A percentile compares a stretch with the other conserved stretches of the same genome.
Evolutionary conservation across 2,797 vertebrate genomes (phyloP).

Genomic region (Cheirogaleus major): DNA sequence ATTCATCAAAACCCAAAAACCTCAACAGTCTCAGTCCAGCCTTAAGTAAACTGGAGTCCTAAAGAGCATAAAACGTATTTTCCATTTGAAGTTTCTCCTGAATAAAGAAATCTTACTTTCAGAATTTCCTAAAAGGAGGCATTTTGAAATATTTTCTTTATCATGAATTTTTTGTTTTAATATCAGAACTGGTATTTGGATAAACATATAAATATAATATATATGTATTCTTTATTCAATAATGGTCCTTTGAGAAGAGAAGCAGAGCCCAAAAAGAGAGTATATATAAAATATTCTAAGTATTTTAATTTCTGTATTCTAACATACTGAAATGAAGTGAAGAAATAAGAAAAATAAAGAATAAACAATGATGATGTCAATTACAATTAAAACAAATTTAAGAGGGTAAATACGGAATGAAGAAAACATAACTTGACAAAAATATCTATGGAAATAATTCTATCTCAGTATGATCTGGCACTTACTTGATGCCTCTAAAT

Average conservation of each 20-base stretch:
- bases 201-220: not conserved
- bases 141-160: not conserved
- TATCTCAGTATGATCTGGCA: not conserved
- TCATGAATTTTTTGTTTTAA: not conserved
- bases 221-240: not conserved
- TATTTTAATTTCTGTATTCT: not conserved
- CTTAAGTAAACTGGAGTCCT: slow-evolving; percentile 37
- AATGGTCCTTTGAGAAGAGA: not conserved
- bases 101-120: not conserved
- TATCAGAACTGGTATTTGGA: not conserved
- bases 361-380: not conserved
- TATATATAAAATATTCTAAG: not conserved
- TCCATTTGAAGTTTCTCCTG: not conserved
- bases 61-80: slow-evolving; percentile 37
- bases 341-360: not conserved
- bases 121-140: not conserved
- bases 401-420: not conserved
- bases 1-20: slow-evolving; percentile 43
- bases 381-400: not conserved
- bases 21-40: not conserved
- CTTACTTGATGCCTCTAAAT: not conserved
- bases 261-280: not conserved
- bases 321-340: not conserved
- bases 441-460: not conserved
- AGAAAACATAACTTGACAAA: not conserved